A percentile compares a stretch with the other conserved stretches of the same genome.
phyloP scores from a whole-genome alignment of 2,797 vertebrate species.

The Myoxocephalus aenaeus region DNA sequence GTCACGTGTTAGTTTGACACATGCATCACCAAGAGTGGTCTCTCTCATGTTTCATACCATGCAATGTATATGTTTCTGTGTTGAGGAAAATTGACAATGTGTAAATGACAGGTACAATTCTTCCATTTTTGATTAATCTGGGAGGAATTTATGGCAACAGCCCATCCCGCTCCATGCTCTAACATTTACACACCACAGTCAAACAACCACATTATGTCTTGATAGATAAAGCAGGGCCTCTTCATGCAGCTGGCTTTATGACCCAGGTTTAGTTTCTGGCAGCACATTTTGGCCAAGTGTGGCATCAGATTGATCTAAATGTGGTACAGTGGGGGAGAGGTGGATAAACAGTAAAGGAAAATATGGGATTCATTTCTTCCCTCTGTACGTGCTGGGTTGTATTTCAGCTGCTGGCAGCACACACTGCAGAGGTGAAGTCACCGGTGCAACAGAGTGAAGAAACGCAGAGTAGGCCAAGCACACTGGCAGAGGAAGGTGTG shows the following conservation, averaged over 20 bases:
- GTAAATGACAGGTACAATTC: conserved; percentile 13
- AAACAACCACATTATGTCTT: conserved; percentile 21
- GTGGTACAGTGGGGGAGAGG: conserved; percentile 44
- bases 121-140: conserved; percentile 42
- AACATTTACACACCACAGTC: background rate
- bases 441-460: conserved; percentile 39
- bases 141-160: conserved; percentile 36
- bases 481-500: conserved; percentile 14
- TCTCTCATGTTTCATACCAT: no score
- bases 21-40: no score
- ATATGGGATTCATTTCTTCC: conserved; percentile 58
- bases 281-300: conserved; percentile 55
- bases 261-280: conserved; percentile 54
- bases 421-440: conserved; percentile 65
- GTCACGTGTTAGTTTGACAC: no score
- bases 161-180: background rate
- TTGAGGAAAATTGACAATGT: background rate
- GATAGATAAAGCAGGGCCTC: conserved; percentile 9
- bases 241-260: conserved; percentile 54
- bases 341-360: conserved; percentile 53
- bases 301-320: conserved; percentile 64
- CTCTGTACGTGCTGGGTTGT: conserved; percentile 47
- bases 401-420: conserved; percentile 66
- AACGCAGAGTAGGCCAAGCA: conserved; percentile 32
- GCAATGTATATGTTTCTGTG: background rate